A percentile compares a stretch with the other conserved stretches of the same genome.
phyloP scores from a whole-genome alignment of 2,888 invertebrate genomes.

The Prosapia bicincta region DNA sequence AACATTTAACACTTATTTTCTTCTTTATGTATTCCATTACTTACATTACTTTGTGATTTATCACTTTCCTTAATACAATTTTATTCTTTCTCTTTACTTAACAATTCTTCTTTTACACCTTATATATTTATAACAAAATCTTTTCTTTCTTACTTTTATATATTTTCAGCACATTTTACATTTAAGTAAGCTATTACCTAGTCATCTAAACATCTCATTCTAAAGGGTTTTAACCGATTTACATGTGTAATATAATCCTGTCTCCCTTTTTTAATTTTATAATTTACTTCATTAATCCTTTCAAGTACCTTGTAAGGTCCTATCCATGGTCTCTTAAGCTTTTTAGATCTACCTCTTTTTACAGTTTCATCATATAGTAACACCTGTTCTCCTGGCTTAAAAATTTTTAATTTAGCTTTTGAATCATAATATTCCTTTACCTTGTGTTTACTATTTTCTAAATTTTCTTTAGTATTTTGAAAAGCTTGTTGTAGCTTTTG shows the following conservation, averaged over 20 bases:
- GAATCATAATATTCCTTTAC: conserved; percentile 4
- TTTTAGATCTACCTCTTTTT: conserved; percentile 10
- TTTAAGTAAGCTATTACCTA: too few species aligned
- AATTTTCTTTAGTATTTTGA: neutral
- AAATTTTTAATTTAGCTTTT: neutral
- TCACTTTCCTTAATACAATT: too few species aligned
- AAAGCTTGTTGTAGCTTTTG: neutral
- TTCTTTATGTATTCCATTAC: too few species aligned
- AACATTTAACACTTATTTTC: too few species aligned
- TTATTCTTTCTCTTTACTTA: too few species aligned
- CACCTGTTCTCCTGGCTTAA: conserved; percentile 8
- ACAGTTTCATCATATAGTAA: conserved; percentile 8
- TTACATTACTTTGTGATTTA: too few species aligned
- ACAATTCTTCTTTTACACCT: too few species aligned
- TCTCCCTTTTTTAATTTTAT: conserved; percentile 5
- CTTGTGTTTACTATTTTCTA: neutral
- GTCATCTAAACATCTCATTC: neutral
- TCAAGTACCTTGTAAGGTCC: conserved; percentile 13
- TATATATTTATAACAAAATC: too few species aligned
- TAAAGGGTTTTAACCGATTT: conserved; percentile 6
- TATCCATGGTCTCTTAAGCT: conserved; percentile 11
- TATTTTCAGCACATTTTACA: too few species aligned
- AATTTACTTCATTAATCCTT: conserved; percentile 4
- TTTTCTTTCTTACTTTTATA: too few species aligned
- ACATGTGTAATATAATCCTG: neutral